Evolutionary conservation across 2,888 invertebrate species (phyloP).

Genomic region (Monoplex corrugatus): DNA sequence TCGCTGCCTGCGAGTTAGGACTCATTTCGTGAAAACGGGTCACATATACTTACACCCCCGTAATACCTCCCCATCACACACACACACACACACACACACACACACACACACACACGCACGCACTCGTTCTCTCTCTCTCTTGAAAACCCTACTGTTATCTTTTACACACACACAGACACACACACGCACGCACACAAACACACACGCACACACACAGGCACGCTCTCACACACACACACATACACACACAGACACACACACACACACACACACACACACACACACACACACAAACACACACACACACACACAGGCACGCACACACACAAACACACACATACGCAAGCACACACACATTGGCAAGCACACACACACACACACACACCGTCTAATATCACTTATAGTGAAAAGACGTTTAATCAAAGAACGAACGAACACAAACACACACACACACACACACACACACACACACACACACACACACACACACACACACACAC

Average conservation of each 20-base stretch:
- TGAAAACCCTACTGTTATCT: no score
- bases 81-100: no score
- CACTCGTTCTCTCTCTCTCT: no score
- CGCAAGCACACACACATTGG: not conserved
- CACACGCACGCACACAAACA: constrained; percentile 35
- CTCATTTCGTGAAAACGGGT: no score
- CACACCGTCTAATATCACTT: no score
- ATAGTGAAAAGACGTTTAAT: no score
- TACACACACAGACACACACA: not conserved
- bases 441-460: constrained; percentile 5
- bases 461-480: constrained; percentile 18
- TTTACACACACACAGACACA: constrained; percentile 28
- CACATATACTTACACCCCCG: no score
- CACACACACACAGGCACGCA: constrained; percentile 29
- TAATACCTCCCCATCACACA: no score
- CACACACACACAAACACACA: constrained; percentile 17
- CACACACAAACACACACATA: constrained; percentile 32
- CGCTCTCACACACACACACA: constrained; percentile 1
- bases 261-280: constrained; percentile 30
- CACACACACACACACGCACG: no score
- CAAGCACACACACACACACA: not conserved
- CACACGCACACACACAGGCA: constrained; percentile 11
- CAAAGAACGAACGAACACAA: no score
- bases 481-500: constrained; percentile 38
- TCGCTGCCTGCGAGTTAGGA: no score